Percentiles rank a stretch among this genome's conserved stretches.
phyloP scores from a whole-genome alignment of 2,888 invertebrate genomes.

The Halictus ligatus region DNA sequence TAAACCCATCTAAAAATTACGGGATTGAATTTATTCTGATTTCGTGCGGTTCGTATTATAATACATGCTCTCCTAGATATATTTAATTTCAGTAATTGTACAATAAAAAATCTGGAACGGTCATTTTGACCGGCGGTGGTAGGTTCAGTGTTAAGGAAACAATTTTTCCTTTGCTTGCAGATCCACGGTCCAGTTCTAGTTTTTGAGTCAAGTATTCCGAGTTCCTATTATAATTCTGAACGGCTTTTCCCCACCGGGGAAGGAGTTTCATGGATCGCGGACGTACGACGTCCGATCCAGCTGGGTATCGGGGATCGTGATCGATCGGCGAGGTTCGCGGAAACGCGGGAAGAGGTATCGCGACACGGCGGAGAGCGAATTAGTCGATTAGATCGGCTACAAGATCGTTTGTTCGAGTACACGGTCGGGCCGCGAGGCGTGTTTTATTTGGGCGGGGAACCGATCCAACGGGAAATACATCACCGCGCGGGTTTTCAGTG shows the following conservation, averaged over 20 bases:
- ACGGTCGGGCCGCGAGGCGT: background rate
- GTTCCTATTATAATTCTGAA: background rate
- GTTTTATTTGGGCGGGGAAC: constrained; percentile 13
- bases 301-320: background rate
- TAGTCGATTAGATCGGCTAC: background rate
- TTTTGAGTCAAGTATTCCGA: too few species aligned
- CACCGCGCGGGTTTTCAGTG: constrained; percentile 19
- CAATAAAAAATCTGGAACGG: too few species aligned
- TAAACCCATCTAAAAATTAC: too few species aligned
- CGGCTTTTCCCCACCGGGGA: background rate
- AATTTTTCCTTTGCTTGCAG: too few species aligned
- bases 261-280: background rate
- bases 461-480: constrained; percentile 13
- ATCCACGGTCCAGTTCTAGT: too few species aligned
- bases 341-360: background rate
- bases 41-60: too few species aligned
- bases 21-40: too few species aligned
- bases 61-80: too few species aligned
- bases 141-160: too few species aligned
- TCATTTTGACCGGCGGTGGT: too few species aligned
- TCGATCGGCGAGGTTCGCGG: background rate
- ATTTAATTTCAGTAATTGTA: too few species aligned
- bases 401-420: constrained; percentile 1
- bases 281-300: background rate
- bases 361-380: background rate